These are phyloP conservation scores for Tauraco erythrolophus DNA, from an alignment of 2,113 vertebrate species.

Conservation along the genomic window DNA sequence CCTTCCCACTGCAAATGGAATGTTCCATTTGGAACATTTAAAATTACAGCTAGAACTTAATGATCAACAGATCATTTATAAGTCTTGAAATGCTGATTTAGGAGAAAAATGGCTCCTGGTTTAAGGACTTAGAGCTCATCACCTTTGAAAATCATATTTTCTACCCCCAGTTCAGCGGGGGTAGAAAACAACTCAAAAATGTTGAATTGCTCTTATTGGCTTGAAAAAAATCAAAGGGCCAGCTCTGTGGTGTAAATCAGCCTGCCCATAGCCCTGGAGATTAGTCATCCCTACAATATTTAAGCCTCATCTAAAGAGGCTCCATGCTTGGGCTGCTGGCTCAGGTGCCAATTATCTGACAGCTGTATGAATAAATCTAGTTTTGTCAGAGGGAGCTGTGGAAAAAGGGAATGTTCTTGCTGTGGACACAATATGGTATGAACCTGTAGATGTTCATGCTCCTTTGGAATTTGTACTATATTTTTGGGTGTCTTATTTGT, in stretches of 20 bases:
- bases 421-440: not conserved
- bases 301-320: not conserved
- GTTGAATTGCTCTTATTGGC: not conserved
- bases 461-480: fast-evolving
- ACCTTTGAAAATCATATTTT: not conserved
- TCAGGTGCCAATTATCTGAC: not conserved
- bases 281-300: not conserved
- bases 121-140: not conserved
- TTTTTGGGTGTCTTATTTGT: not conserved
- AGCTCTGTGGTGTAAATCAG: not conserved
- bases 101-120: not conserved
- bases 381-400: not conserved
- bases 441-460: not conserved
- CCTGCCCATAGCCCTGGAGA: not conserved
- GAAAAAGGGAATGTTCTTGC: not conserved
- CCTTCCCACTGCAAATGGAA: no score
- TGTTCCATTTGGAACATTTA: not conserved
- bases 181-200: not conserved
- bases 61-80: not conserved
- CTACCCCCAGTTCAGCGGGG: not conserved
- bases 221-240: not conserved
- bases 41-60: not conserved
- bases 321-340: not conserved
- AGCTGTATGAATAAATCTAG: not conserved
- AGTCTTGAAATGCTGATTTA: not conserved